Conservation (phyloP, 2,888 invertebrate genomes). For the Andrena marginata region DNA sequence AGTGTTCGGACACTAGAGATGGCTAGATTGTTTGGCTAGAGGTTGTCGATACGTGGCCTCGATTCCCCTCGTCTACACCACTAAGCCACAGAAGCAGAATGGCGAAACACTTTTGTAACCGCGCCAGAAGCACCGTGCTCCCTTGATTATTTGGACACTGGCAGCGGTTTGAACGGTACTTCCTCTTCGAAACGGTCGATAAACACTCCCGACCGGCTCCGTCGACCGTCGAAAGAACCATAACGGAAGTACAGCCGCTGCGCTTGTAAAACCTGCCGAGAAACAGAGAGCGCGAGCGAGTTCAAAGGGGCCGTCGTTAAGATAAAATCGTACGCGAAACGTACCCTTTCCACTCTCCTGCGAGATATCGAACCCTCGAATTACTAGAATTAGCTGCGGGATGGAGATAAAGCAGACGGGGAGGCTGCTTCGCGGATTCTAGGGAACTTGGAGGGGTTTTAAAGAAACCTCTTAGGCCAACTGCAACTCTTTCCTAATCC, state of each 20-base stretch:
- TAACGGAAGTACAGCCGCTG: constrained; percentile 14
- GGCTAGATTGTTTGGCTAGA: background rate
- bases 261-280: constrained; percentile 15
- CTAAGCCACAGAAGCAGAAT: constrained; percentile 7
- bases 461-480: background rate
- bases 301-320: constrained; percentile 16
- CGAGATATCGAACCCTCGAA: background rate
- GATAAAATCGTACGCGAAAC: constrained; percentile 7
- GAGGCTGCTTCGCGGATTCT: background rate
- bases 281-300: constrained; percentile 2
- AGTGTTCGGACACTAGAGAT: background rate
- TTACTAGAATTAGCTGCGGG: background rate
- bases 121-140: constrained; percentile 47
- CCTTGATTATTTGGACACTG: constrained; percentile 66
- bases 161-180: constrained; percentile 33
- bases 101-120: constrained; percentile 47
- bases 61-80: constrained; percentile 12
- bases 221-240: background rate
- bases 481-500: too few species aligned
- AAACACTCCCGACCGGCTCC: constrained; percentile 32
- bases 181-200: constrained; percentile 42
- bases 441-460: background rate
- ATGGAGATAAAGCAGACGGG: constrained; percentile 4
- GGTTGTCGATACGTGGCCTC: constrained; percentile 15
- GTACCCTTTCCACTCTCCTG: background rate